These are phyloP conservation scores for Oscheius sp. DNA, from an alignment of 2,888 invertebrate species.

Conservation along the genomic window DNA sequence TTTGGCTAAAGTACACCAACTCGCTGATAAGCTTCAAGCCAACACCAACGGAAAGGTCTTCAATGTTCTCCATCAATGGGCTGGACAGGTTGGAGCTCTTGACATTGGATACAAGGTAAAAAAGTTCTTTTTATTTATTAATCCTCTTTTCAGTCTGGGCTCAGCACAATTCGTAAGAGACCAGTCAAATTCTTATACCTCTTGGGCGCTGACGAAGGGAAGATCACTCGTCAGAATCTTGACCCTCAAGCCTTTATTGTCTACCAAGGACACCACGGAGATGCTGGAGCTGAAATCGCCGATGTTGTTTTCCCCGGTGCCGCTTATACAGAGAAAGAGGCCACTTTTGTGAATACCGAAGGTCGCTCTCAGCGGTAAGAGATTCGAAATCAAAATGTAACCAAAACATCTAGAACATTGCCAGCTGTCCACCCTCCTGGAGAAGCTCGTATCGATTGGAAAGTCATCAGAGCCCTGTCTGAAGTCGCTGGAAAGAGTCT, in stretches of 20 bases:
- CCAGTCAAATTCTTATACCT: constrained; percentile 81
- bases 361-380: constrained; percentile 79
- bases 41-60: constrained; percentile 76
- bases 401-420: constrained; percentile 43
- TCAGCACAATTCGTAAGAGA: constrained; percentile 55
- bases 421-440: constrained; percentile 69
- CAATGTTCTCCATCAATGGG: constrained; percentile 91
- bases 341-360: constrained; percentile 96
- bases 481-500: constrained; percentile 81
- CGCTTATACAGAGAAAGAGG: constrained; percentile 97
- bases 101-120: constrained; percentile 83
- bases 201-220: constrained; percentile 90
- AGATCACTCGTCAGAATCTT: constrained; percentile 81
- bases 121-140: neutral
- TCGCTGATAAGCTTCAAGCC: constrained; percentile 16
- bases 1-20: constrained; percentile 59
- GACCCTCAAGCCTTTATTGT: constrained; percentile 85
- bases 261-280: constrained; percentile 93
- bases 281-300: constrained; percentile 88
- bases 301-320: constrained; percentile 91
- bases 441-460: constrained; percentile 94
- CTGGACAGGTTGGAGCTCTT: constrained; percentile 84
- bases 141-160: constrained; percentile 33
- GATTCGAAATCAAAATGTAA: neutral
- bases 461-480: constrained; percentile 92